phyloP scores from a whole-genome alignment of 2,797 vertebrate genomes.

The Orientallactaga sibirica region DNA sequence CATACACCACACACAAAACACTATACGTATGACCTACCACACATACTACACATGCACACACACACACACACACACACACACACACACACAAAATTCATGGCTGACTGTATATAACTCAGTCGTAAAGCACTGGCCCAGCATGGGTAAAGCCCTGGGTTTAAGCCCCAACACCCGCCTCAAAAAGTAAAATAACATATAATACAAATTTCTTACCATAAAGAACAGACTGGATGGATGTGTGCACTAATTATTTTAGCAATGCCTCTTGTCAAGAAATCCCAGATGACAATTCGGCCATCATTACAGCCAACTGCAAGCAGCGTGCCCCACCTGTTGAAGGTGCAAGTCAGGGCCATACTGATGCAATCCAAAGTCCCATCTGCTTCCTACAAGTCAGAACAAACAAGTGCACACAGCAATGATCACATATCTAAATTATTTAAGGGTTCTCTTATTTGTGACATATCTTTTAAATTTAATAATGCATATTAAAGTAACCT shows the following conservation, averaged over 20 bases:
- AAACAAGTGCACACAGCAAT: conserved; percentile 43
- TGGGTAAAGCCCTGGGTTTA: too few relatives aligned
- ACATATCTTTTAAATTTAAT: conserved; percentile 30
- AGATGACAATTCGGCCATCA: conserved; percentile 98
- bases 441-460: conserved; percentile 1
- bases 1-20: too few relatives aligned
- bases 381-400: conserved; percentile 91
- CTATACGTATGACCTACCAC: too few relatives aligned
- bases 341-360: conserved; percentile 99
- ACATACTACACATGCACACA: too few relatives aligned
- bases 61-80: too few relatives aligned
- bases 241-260: conserved; percentile 99
- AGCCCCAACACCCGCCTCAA: too few relatives aligned
- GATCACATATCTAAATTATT: conserved; percentile 21
- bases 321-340: conserved; percentile 99
- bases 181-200: neutral
- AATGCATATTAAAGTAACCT: conserved; percentile 5
- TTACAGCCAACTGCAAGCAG: conserved; percentile 98
- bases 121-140: too few relatives aligned
- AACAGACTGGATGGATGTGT: conserved; percentile 98
- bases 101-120: too few relatives aligned
- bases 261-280: conserved; percentile 98
- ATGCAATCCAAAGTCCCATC: conserved; percentile 99
- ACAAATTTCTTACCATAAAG: conserved; percentile 92
- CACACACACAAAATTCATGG: too few relatives aligned